phyloP scores from a whole-genome alignment of 2,113 vertebrate genomes.

The Onychostoma macrolepis region DNA sequence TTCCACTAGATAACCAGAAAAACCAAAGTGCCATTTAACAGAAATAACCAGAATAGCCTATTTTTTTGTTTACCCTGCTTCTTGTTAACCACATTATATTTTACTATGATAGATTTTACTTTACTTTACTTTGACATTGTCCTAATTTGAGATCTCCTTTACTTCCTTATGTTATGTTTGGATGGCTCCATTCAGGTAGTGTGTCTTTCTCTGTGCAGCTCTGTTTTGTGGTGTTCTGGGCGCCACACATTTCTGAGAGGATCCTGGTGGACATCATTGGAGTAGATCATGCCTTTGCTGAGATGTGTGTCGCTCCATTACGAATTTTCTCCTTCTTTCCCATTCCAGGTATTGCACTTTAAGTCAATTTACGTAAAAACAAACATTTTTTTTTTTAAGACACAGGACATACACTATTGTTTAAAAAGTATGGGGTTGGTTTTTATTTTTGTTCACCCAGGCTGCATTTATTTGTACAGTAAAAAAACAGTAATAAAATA shows the following conservation, averaged over 20 bases:
- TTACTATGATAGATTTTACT: neutral
- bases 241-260: conserved; percentile 85
- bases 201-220: conserved; percentile 72
- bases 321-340: conserved; percentile 91
- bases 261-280: conserved; percentile 90
- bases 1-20: neutral
- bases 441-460: neutral
- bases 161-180: neutral
- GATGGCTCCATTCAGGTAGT: neutral
- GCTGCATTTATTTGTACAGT: neutral
- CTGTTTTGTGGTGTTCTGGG: conserved; percentile 92
- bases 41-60: neutral
- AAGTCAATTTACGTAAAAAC: neutral
- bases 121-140: neutral
- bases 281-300: conserved; percentile 87
- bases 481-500: neutral
- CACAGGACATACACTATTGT: neutral
- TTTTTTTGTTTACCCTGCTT: neutral
- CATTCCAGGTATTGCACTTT: conserved; percentile 78
- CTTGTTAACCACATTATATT: neutral
- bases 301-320: conserved; percentile 84
- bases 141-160: neutral
- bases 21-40: neutral
- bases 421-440: neutral
- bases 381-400: neutral